Evolutionary conservation across 2,113 vertebrate genomes (phyloP).

Genomic region (Potamarius usumacintae): DNA sequence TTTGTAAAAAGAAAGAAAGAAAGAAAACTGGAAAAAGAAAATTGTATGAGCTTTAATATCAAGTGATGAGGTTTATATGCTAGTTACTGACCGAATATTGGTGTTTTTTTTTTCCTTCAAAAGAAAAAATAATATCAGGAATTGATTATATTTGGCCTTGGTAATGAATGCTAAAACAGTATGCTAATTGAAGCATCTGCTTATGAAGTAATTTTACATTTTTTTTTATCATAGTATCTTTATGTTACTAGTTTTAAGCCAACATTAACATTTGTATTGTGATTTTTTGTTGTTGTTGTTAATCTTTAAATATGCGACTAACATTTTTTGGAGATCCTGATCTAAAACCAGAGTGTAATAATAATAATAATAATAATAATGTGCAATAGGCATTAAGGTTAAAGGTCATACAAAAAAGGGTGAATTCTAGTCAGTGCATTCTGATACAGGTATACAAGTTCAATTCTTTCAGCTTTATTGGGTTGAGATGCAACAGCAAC

Average conservation of each 20-base stretch:
- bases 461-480: slow-evolving; percentile 39
- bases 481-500: slow-evolving; percentile 58
- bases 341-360: slow-evolving; percentile 1
- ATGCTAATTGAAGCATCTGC: not conserved
- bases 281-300: not conserved
- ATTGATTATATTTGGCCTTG: not conserved
- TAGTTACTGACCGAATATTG: not conserved
- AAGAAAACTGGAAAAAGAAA: not conserved
- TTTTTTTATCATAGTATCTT: not conserved
- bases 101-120: not conserved
- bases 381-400: not conserved
- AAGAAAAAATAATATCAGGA: not conserved
- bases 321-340: not conserved
- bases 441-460: slow-evolving; percentile 9
- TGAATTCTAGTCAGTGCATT: not conserved
- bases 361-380: slow-evolving; percentile 15
- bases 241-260: not conserved
- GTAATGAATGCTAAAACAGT: not conserved
- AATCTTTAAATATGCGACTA: not conserved
- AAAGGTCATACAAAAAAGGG: not conserved
- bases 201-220: not conserved
- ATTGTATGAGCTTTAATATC: not conserved
- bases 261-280: not conserved
- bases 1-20: not conserved
- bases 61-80: not conserved